Conservation (phyloP, 2,888 invertebrate species). For the Cyaniris semiargus region DNA sequence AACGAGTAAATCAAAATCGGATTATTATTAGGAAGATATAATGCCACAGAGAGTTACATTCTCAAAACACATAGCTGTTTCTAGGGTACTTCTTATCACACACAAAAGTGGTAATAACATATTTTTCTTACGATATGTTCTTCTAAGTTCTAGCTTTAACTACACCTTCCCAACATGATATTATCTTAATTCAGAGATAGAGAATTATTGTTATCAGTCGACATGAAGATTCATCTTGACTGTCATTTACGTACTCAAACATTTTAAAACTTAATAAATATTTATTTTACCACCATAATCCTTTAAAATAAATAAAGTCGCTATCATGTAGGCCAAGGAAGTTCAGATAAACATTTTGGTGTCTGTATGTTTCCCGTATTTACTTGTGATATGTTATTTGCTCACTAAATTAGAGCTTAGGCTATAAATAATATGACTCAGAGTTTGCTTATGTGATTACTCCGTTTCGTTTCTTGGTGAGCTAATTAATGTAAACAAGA, state of each 20-base stretch:
- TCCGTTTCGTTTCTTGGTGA: background rate
- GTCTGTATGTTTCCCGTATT: background rate
- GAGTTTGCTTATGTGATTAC: background rate
- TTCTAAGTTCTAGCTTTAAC: too few relatives aligned
- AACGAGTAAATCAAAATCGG: too few relatives aligned
- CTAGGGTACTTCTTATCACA: too few relatives aligned
- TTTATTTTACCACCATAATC: background rate
- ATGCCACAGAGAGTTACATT: too few relatives aligned
- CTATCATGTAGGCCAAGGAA: slow-evolving; percentile 1
- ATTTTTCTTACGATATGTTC: too few relatives aligned
- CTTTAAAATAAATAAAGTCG: background rate
- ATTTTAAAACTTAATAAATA: background rate
- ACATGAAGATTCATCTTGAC: background rate
- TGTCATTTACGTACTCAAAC: background rate
- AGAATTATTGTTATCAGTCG: background rate
- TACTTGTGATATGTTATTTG: background rate
- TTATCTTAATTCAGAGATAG: too few relatives aligned
- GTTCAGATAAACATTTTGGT: background rate
- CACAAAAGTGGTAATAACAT: too few relatives aligned
- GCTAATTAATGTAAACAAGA: background rate
- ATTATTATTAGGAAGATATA: too few relatives aligned
- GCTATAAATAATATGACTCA: background rate
- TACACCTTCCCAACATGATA: too few relatives aligned
- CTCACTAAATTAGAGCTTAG: background rate
- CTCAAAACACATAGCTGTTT: too few relatives aligned